phyloP scores from a whole-genome alignment of 2,888 invertebrate species.

The Stenotaenia linearis region DNA sequence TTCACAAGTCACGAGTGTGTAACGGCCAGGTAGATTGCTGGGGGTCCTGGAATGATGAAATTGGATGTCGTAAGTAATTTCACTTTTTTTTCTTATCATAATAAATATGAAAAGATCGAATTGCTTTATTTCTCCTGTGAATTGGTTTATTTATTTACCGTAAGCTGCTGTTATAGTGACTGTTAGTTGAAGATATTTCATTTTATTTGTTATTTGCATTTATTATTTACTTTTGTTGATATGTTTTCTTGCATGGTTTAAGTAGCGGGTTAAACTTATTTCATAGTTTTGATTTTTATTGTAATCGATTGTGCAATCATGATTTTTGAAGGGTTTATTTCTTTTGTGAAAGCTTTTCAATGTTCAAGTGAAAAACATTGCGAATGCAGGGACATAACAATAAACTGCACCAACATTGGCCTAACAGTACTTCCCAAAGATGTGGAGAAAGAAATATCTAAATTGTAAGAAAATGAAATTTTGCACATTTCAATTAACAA shows the following conservation, averaged over 20 bases:
- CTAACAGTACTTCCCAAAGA: constrained; percentile 43
- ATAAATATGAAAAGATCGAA: too few species aligned
- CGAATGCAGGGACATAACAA: constrained; percentile 47
- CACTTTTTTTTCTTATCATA: too few species aligned
- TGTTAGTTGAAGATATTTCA: too few species aligned
- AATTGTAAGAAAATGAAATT: constrained; percentile 43
- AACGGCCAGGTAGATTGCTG: constrained; percentile 48
- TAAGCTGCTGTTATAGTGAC: too few species aligned
- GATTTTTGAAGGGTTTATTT: too few species aligned
- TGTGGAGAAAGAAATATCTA: constrained; percentile 45
- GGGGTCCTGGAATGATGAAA: constrained; percentile 49
- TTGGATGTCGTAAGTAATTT: constrained; percentile 42
- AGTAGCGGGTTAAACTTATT: too few species aligned
- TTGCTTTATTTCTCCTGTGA: neutral
- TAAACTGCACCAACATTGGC: constrained; percentile 47
- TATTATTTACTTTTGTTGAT: too few species aligned
- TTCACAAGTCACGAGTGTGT: constrained; percentile 47
- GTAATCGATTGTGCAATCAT: too few species aligned
- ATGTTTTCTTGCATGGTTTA: too few species aligned
- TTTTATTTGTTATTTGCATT: too few species aligned
- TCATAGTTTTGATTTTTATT: too few species aligned
- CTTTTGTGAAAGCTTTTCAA: constrained; percentile 40
- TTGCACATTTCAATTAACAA: constrained; percentile 28
- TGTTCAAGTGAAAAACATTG: constrained; percentile 48
- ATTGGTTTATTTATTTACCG: neutral